Evolutionary conservation across 2,888 invertebrate genomes (phyloP), one percentile per base, ranked within the genome.

Genomic region (Lasioglossum morio): DNA sequence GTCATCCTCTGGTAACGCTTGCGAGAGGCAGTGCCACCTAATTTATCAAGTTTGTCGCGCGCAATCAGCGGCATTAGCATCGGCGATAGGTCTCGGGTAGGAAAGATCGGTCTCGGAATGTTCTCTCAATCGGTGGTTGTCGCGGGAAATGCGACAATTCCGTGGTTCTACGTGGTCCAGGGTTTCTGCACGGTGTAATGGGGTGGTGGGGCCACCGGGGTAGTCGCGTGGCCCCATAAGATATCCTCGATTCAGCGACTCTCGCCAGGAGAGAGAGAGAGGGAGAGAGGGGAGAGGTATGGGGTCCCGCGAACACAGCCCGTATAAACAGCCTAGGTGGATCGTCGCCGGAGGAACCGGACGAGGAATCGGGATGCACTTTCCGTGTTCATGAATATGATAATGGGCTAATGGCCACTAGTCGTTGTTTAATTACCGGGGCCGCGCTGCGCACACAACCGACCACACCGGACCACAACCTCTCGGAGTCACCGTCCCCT

Each of bases 361-460:
- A 89, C 91, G 91, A 90, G 91, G 92, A 93, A 94, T 94, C 93
- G 93, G 93, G 94, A 94, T 94, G 94, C 94, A 94, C 94, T 94
- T 94, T 94, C 94, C 94, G 91, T 94, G 94, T 94, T 94, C 94
- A 94, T 94, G 94, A 94, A 94, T 94, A 94, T 94, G 94, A 94
- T 94, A 94, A 94, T 94, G 94, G 94, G 94, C 94, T 94, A 94
- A 94, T 94, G 94, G 94, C 92, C 94, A 93, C 94, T 93, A 93
- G 94, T 94, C 93, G 94, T 94, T 94, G 94, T 94, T 94, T 94
- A 94, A 94, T 94, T 94, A 94, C 94, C 92, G 91, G 90, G 34
- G 90, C 34, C 34, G 34, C 92, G 88, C 86, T 79, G 87, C 82
- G 83, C 89, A 77, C 86, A 88, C 90, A 88, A 89, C 88, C 90